phyloP scores from a whole-genome alignment of 2,797 vertebrate species.

The Xenops minutus region DNA sequence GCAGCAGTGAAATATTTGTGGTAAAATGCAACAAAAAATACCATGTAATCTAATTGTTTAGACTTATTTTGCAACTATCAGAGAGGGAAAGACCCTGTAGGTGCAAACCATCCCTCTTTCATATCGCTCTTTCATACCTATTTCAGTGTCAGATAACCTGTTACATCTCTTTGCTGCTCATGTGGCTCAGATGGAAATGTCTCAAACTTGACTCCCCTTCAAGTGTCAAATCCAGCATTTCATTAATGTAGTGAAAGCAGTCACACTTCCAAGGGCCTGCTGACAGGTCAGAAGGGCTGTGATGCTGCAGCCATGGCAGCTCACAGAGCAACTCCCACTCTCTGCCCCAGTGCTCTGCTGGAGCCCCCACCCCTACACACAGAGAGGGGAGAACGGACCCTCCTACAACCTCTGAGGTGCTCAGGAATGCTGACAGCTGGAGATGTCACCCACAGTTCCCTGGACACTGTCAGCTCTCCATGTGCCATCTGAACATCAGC shows the following conservation, averaged over 20 bases:
- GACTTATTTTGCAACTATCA: neutral
- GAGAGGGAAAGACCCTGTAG: neutral
- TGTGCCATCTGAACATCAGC: neutral
- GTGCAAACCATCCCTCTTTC: neutral
- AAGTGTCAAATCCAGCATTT: neutral
- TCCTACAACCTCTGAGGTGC: neutral
- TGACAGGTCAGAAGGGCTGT: neutral
- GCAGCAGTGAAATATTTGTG: fast-evolving
- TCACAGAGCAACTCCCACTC: neutral
- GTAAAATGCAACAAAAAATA: neutral
- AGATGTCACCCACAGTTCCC: fast-evolving
- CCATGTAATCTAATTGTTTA: neutral
- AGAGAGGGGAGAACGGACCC: neutral
- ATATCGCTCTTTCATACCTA: fast-evolving
- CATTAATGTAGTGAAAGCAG: neutral
- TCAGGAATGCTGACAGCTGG: neutral
- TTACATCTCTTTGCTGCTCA: neutral
- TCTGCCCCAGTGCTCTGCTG: neutral
- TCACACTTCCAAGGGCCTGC: neutral
- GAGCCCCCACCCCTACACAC: neutral
- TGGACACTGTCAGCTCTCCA: neutral
- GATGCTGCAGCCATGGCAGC: neutral
- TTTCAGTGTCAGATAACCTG: neutral
- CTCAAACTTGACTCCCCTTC: neutral
- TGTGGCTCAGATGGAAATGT: neutral